Evolutionary conservation across 2,113 vertebrate species (phyloP).

Genomic region (Leptocoma aspasia): DNA sequence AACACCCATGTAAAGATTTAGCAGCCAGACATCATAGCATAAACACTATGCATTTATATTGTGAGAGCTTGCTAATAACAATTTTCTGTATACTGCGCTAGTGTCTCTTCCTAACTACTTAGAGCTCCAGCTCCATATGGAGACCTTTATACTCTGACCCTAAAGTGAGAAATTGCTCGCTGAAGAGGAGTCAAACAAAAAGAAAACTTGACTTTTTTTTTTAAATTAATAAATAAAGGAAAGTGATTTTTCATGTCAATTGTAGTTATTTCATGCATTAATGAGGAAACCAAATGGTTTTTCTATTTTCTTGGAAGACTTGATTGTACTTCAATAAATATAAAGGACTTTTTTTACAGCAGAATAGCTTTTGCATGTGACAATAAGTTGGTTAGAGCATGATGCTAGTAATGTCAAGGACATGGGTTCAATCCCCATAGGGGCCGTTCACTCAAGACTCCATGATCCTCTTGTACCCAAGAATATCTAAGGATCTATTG

Average conservation of each 20-base stretch:
- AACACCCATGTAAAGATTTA: background rate
- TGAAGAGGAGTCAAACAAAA: background rate
- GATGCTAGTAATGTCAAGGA: background rate
- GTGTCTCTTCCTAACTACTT: background rate
- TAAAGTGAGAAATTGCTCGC: background rate
- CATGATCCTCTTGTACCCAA: rapidly evolving
- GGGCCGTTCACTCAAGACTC: background rate
- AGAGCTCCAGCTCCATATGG: background rate
- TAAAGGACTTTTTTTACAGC: background rate
- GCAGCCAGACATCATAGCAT: background rate
- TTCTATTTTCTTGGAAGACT: background rate
- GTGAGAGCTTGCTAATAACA: background rate
- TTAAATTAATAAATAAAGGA: background rate
- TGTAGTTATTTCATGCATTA: background rate
- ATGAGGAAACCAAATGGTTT: background rate
- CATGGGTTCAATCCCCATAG: background rate
- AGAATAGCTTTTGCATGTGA: background rate
- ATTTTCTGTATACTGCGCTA: background rate
- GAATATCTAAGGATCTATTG: background rate
- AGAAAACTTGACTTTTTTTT: background rate
- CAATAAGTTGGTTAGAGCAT: background rate
- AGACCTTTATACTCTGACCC: background rate
- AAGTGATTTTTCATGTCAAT: background rate
- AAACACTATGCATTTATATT: background rate
- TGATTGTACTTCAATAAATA: background rate